Base-by-base conservation (phyloP, 2,888 invertebrate species). In the Ethmia dodecea region DNA sequence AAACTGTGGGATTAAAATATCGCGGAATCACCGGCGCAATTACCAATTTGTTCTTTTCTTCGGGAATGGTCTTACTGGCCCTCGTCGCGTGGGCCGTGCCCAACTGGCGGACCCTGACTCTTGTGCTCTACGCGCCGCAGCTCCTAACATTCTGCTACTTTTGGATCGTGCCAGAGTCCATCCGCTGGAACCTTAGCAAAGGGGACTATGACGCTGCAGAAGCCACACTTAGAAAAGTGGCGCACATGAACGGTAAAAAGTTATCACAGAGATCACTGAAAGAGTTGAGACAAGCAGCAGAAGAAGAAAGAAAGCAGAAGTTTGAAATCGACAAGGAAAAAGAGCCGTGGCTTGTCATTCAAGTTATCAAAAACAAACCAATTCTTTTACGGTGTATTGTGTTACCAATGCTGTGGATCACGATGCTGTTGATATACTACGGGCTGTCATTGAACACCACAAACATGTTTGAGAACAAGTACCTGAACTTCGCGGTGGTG, bases 181-280 rank as follows among this genome's bases (percentile, higher is more conserved):
- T 91, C 3, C 80, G 93, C 40, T 94, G 94, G 93, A 87, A 93
- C 32, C 71, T 94, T 46, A 90, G 91, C 36, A 91, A 92, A 55
- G 90, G 90, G 1, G 86, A 89, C 34, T 88, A 88, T 36, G 87
- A 89, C 10, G 88, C 91, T 44, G 92, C 93, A 0, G 89, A 90
- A 47, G 68, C 65, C 10, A 87, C 92, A 2, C 70, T 93, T 5
- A 84, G 86, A 27, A 87, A 80, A 41, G 89, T 92, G 2, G 91
- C 93, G 0, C 75, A 69, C 45, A 71, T 89, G 0, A 93, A 93
- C 44, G 86, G 83, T 4, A 75, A 45, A 20, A 33, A 56, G 11
- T 33, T 81, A 2, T 71, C 73, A 2, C 62, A 72, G 0, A 62
- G 67, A 28, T 73, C 73, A 8, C 27, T 79, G 12, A 43, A 50